Evolutionary conservation across 2,113 vertebrate genomes (phyloP), one percentile per base, ranked within the genome.

Genomic region (Coptodon bakossiorum): DNA sequence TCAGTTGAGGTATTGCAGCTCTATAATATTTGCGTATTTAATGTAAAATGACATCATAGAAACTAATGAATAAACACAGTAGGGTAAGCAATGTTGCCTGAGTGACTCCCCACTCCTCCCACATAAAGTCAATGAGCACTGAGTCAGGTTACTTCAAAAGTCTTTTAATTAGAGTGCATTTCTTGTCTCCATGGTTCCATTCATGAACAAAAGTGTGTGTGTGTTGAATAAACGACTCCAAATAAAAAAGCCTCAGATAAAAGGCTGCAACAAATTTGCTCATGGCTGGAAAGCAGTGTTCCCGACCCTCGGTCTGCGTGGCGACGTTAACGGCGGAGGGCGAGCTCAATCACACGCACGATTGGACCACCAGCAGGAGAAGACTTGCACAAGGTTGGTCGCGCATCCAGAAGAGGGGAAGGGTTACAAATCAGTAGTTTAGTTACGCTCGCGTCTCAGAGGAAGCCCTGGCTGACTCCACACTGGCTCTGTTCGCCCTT

Each of bases 331-430:
- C 6, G 16, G 61, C 12, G 16, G 22, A 36, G 40, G 6, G 34
- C 24, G 53, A 76, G 84, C 57, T 16, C n/a, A 73, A 56, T 36
- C 50, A 38, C 59, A 40, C 24, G 36, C 5, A 38, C n/a, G 53
- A 40, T 59, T 8, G 27, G 1, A 10, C 76, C 66, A 61, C 73
- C 91, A 94, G 85, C 86, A 91, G 87, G 84, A 84, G 82, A 87
- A 82, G 43, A 82, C 79, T 19, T 81, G 86, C 36, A 80, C 84
- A 78, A 84, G 57, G 29, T 36, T 9, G 16, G 3, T 13, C 4
- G 16, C 5, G 71, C 71, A 50, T 7, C 27, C 27, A 56, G 45
- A 24, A 71, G 31, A 38, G 71, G 1, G 24, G 13, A 22, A 59
- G 22, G 14, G 24, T 81, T 61, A 63, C 38, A 45, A 78, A 45